Evolutionary conservation across 1,140 invertebrate genomes (phyloP).

Genomic region (Ectropis grisescens): DNA sequence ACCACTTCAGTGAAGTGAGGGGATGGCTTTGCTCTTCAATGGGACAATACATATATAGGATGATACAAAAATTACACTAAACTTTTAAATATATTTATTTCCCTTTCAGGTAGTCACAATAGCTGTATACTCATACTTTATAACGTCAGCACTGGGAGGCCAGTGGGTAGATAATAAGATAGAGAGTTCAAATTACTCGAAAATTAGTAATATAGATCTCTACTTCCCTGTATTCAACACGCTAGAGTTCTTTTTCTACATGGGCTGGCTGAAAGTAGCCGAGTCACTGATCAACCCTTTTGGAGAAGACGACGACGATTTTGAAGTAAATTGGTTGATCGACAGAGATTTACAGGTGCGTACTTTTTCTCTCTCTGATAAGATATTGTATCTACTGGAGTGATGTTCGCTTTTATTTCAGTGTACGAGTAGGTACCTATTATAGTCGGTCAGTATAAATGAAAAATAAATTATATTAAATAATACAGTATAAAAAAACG

Average conservation of each 20-base stretch:
- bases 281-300: slow-evolving; percentile 90
- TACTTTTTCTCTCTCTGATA: no score
- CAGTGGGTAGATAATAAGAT: slow-evolving; percentile 79
- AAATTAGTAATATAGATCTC: slow-evolving; percentile 75
- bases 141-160: slow-evolving; percentile 84
- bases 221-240: slow-evolving; percentile 93
- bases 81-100: no score
- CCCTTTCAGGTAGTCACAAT: slow-evolving; percentile 88
- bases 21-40: no score
- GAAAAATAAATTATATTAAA: no score
- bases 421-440: no score
- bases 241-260: slow-evolving; percentile 88
- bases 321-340: slow-evolving; percentile 88
- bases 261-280: slow-evolving; percentile 94
- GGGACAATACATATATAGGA: no score
- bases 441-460: no score
- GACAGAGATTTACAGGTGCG: slow-evolving; percentile 86
- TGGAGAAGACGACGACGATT: slow-evolving; percentile 90
- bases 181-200: slow-evolving; percentile 29
- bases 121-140: slow-evolving; percentile 92
- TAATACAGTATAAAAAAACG: no score
- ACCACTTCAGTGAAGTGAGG: no score
- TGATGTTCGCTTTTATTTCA: no score
- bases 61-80: no score
- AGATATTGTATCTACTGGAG: no score